phyloP scores from a whole-genome alignment of 2,888 invertebrate genomes.

The Oeneis ivallda region DNA sequence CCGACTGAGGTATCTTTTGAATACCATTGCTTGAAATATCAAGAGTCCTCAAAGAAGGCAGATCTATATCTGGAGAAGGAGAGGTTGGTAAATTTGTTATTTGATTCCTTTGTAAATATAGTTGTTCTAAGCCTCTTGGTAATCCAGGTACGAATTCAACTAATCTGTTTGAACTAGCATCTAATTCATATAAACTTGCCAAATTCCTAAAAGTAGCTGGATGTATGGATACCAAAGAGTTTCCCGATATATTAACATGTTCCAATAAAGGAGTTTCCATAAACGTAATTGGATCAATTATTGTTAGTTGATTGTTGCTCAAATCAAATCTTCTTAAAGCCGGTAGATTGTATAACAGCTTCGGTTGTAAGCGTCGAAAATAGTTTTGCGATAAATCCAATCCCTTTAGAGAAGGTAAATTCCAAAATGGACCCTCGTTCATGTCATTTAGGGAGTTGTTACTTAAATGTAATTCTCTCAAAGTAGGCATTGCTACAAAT shows the following conservation, averaged over 20 bases:
- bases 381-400: constrained; percentile 90
- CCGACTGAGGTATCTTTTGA: constrained; percentile 84
- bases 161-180: constrained; percentile 87
- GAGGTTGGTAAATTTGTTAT: constrained; percentile 84
- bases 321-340: constrained; percentile 89
- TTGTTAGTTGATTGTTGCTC: constrained; percentile 86
- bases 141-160: constrained; percentile 89
- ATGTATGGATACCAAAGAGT: constrained; percentile 86
- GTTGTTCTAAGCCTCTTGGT: constrained; percentile 88
- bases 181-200: constrained; percentile 88
- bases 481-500: constrained; percentile 90
- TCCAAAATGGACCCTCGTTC: constrained; percentile 90
- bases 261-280: constrained; percentile 87
- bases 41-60: constrained; percentile 87
- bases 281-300: constrained; percentile 88
- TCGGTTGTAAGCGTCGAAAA: constrained; percentile 86
- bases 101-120: constrained; percentile 87
- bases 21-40: constrained; percentile 89
- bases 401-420: constrained; percentile 91
- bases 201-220: constrained; percentile 89
- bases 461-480: constrained; percentile 89
- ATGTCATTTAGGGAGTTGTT: constrained; percentile 91
- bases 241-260: constrained; percentile 89
- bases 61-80: constrained; percentile 85
- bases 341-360: constrained; percentile 87